Evolutionary conservation across 2,113 vertebrate genomes (phyloP).

Genomic region (Elgaria multicarinata): DNA sequence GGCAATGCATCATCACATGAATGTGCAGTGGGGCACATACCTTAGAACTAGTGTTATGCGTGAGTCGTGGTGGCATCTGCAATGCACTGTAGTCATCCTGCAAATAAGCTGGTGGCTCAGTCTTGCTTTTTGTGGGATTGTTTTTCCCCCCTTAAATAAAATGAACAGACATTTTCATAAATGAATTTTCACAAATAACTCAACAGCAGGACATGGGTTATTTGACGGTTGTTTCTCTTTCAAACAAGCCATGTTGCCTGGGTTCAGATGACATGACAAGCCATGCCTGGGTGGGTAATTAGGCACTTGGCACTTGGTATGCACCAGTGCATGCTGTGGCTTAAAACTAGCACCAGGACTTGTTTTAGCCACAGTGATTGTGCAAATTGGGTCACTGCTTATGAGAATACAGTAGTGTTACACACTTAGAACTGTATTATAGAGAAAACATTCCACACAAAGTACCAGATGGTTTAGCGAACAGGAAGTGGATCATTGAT

Average conservation of each 20-base stretch:
- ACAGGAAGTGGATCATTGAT: not conserved
- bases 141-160: not conserved
- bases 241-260: too few relatives aligned
- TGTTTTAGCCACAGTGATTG: too few relatives aligned
- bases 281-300: too few relatives aligned
- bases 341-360: too few relatives aligned
- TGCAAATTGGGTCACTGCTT: not conserved
- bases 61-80: not conserved
- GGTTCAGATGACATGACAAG: too few relatives aligned
- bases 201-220: too few relatives aligned
- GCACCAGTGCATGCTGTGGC: too few relatives aligned
- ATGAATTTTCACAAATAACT: not conserved
- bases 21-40: not conserved
- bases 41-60: not conserved
- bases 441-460: not conserved
- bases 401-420: not conserved
- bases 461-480: accelerated
- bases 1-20: not conserved
- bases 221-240: too few relatives aligned
- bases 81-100: not conserved
- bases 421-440: not conserved
- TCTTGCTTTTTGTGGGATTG: not conserved
- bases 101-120: not conserved
- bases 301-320: too few relatives aligned
- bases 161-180: not conserved